Evolutionary conservation across 2,888 invertebrate species (phyloP), one percentile per base, ranked within the genome.

Genomic region (Cartodere bifasciata): DNA sequence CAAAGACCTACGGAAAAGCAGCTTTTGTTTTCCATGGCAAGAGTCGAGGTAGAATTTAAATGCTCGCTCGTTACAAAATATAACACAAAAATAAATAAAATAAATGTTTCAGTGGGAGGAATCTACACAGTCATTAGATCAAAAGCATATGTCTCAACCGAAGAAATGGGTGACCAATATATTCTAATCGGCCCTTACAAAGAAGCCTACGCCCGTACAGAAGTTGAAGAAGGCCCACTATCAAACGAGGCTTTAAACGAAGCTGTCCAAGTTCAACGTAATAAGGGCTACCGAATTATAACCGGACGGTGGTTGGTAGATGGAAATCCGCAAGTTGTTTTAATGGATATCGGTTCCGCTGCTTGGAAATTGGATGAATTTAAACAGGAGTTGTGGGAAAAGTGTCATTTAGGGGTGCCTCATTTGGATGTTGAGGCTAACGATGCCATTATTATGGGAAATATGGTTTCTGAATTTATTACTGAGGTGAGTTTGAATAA

Each of bases 231-330:
- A 50, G 72, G 81, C 1, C 94, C 91, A 23, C 81, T 87, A 47
- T 67, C 71, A 1, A 72, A 80, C 40, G 80, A 75, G 25, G 76
- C 81, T 0, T 63, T 88, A 3, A 68, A 77, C 21, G 64, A 72
- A 23, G 85, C 90, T 4, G 83, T 91, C 2, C 75, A 81, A 42
- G 67, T 67, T 1, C 63, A 94, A 61, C 68, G 90, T 34, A 75
- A 81, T 35, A 75, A 79, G 48, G 97, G 97, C 7, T 88, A 53
- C 13, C 50, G 86, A 83, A 68, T 92, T 6, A 79, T 86, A 51
- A 91, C 88, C 16, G 98, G 98, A n/a, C 81, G 94, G 2, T 98
- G 98, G 98, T 62, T 99, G 28, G 98, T 99, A 2, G 98, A 99
- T 53, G 98, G 98, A n/a, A 97, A 94, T 65, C 98, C 98, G 0